Conservation (phyloP, 1,140 invertebrate species). For the Apis laboriosa region DNA sequence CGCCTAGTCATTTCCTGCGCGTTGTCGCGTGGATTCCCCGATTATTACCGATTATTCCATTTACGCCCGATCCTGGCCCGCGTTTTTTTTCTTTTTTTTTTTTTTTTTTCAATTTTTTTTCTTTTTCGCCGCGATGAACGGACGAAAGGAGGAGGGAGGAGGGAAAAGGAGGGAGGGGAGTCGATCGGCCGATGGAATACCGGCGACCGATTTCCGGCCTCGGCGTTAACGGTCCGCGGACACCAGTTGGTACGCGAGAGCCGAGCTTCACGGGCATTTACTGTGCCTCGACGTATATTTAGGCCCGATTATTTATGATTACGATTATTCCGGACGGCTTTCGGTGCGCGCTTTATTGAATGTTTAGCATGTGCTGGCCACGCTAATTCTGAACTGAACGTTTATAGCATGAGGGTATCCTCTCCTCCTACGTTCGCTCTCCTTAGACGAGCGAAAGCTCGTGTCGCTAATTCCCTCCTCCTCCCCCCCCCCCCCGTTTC, state of each 20-base stretch:
- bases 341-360: conserved; percentile 76
- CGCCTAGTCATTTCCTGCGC: conserved; percentile 35
- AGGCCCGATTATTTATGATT: conserved; percentile 79
- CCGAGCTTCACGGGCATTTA: conserved; percentile 60
- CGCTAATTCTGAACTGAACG: conserved; percentile 75
- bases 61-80: conserved; percentile 15
- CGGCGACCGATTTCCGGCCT: conserved; percentile 54
- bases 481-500: conserved; percentile 7
- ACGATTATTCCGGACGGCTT: conserved; percentile 78
- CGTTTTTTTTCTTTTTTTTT: too few relatives aligned
- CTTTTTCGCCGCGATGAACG: conserved; percentile 10
- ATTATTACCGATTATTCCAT: conserved; percentile 39
- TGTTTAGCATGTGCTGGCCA: conserved; percentile 78
- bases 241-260: conserved; percentile 75
- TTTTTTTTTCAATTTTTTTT: background rate
- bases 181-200: background rate
- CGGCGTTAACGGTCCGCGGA: conserved; percentile 70
- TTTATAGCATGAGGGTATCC: conserved; percentile 64
- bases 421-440: conserved; percentile 62
- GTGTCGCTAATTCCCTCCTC: conserved; percentile 60
- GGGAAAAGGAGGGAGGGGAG: background rate
- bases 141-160: background rate
- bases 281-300: conserved; percentile 76
- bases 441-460: conserved; percentile 61
- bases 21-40: background rate